Percentiles rank a stretch among this genome's conserved stretches.
phyloP scores from a whole-genome alignment of 1,140 invertebrate species.

The Drosophila elegans region DNA sequence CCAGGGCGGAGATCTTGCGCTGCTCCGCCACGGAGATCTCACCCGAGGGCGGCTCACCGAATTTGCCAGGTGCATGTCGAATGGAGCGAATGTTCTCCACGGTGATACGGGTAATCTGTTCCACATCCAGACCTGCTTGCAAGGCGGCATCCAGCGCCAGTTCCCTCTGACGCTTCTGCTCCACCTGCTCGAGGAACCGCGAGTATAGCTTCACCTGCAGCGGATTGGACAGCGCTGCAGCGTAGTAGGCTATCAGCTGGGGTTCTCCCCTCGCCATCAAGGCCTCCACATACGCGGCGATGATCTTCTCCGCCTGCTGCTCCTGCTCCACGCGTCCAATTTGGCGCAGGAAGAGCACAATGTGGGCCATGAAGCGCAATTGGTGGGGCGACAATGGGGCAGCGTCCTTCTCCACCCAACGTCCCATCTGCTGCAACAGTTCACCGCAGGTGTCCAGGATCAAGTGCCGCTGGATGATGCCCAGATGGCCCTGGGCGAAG shows the following conservation, averaged over 20 bases:
- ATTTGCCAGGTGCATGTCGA: constrained; percentile 85
- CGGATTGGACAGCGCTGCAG: constrained; percentile 89
- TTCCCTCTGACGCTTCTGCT: constrained; percentile 85
- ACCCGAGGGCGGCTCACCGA: constrained; percentile 43
- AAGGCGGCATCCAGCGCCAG: constrained; percentile 89
- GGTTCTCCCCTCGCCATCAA: constrained; percentile 91
- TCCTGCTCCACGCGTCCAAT: constrained; percentile 89
- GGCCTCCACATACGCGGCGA: constrained; percentile 89
- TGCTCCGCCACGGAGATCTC: constrained; percentile 66
- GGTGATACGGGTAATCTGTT: constrained; percentile 92
- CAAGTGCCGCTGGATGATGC: constrained; percentile 91
- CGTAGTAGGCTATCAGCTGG: constrained; percentile 93
- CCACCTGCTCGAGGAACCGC: constrained; percentile 89
- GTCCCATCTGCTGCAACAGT: constrained; percentile 87
- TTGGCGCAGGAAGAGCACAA: constrained; percentile 92
- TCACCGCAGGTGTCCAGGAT: constrained; percentile 90
- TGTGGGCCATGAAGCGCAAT: constrained; percentile 92
- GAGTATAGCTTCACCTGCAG: constrained; percentile 92
- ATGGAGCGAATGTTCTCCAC: constrained; percentile 88
- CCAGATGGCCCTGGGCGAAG: constrained; percentile 87
- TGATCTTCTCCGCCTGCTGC: constrained; percentile 89
- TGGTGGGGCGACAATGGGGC: constrained; percentile 85
- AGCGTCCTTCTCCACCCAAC: constrained; percentile 85
- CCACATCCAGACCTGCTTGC: constrained; percentile 92
- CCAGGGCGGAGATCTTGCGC: constrained; percentile 92